These are phyloP conservation scores for Falco biarmicus DNA, from an alignment of 2,797 vertebrate genomes.

Conservation along the genomic window DNA sequence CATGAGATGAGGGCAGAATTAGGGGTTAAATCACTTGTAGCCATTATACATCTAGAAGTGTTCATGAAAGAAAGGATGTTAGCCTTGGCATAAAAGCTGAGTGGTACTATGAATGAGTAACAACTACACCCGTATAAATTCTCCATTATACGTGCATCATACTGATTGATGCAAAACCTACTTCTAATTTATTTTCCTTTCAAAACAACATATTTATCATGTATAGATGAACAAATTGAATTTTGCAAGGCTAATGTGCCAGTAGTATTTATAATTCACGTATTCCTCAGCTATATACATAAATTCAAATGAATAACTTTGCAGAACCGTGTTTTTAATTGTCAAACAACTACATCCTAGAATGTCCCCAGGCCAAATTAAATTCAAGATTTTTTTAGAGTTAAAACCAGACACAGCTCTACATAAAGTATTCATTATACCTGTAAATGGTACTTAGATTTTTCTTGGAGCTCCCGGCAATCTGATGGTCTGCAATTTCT, in stretches of 20 bases:
- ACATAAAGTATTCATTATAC: not conserved
- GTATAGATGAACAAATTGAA: not conserved
- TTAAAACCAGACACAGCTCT: not conserved
- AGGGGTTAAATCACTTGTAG: not conserved
- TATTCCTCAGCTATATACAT: not conserved
- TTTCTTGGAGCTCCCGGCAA: not conserved
- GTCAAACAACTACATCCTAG: not conserved
- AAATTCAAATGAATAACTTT: not conserved
- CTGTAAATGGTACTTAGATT: not conserved
- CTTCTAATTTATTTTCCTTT: not conserved
- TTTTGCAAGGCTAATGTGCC: not conserved
- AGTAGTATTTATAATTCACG: not conserved
- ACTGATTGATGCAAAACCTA: not conserved
- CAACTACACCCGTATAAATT: not conserved
- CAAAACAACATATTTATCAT: not conserved
- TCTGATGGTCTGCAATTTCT: not conserved
- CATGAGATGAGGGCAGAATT: not conserved
- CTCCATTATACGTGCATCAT: not conserved
- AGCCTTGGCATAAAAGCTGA: not conserved
- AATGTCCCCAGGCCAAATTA: not conserved
- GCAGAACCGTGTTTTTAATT: not conserved
- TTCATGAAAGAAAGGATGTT: conserved; percentile 15
- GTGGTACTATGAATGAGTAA: not conserved
- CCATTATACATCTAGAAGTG: not conserved
- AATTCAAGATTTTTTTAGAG: not conserved